These are phyloP conservation scores for Sinocyclocheilus anshuiensis DNA, from an alignment of 2,113 vertebrate species.

Conservation along the genomic window DNA sequence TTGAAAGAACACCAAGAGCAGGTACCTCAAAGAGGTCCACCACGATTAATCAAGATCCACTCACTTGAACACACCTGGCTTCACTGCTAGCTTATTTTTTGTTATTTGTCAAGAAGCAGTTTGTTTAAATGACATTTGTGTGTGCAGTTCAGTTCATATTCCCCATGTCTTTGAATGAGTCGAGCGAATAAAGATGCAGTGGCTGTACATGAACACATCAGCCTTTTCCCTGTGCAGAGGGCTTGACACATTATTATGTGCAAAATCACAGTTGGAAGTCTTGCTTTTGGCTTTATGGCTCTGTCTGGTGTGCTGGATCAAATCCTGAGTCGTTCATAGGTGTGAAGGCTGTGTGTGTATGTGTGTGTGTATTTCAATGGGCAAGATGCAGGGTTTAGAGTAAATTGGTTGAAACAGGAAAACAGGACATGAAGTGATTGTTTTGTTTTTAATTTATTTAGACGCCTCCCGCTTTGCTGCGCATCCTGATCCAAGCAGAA, in stretches of 20 bases:
- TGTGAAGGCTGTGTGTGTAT: slow-evolving; percentile 2
- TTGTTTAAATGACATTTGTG: not conserved
- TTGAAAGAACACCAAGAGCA: not conserved
- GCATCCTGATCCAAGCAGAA: slow-evolving; percentile 79
- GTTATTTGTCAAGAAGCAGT: not conserved
- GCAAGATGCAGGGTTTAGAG: slow-evolving; percentile 14
- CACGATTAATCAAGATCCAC: not conserved
- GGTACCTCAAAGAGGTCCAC: not conserved
- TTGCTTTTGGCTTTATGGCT: not conserved
- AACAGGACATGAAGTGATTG: slow-evolving; percentile 42
- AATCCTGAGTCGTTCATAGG: not conserved
- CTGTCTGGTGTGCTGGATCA: not conserved
- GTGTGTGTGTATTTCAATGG: not conserved
- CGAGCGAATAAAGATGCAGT: not conserved
- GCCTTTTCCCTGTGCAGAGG: slow-evolving; percentile 12
- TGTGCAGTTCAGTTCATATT: not conserved
- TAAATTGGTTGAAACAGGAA: slow-evolving; percentile 18
- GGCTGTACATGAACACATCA: not conserved
- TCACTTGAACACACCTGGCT: not conserved
- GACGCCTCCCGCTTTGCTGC: slow-evolving; percentile 82
- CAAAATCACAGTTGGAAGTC: slow-evolving; percentile 34
- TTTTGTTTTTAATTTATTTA: slow-evolving; percentile 68
- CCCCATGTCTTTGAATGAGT: not conserved
- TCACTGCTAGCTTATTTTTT: not conserved
- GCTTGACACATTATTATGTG: slow-evolving; percentile 31